phyloP scores from a whole-genome alignment of 2,797 vertebrate genomes.

The Hydrolagus colliei region DNA sequence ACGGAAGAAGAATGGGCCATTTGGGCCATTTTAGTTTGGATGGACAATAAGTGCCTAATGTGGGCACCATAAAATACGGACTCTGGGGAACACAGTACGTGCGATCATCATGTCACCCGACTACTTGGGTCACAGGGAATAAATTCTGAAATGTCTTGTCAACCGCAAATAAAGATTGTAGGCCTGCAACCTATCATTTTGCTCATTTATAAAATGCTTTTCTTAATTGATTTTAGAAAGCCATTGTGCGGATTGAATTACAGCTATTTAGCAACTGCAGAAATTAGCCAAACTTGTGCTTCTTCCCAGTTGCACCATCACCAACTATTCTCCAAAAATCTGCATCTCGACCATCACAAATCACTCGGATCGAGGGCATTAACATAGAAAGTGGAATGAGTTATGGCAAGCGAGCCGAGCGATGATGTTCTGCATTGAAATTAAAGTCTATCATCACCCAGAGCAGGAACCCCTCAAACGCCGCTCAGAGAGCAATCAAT shows the following conservation, averaged over 20 bases:
- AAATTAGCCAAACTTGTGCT: conserved; percentile 20
- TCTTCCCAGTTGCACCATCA: not conserved
- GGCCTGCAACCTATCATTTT: not conserved
- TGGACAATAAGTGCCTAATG: too few species aligned
- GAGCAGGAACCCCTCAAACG: not conserved
- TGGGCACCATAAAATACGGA: not conserved
- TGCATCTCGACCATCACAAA: not conserved
- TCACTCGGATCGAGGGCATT: conserved; percentile 10
- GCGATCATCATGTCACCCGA: not conserved
- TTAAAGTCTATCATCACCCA: not conserved
- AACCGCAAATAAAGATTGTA: not conserved
- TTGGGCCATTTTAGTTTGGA: too few species aligned
- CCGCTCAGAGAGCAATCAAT: conserved; percentile 3
- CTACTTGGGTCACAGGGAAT: not conserved
- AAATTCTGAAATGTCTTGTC: not conserved
- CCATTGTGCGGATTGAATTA: conserved; percentile 18
- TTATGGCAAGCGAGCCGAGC: not conserved
- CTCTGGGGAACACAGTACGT: not conserved
- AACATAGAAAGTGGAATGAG: conserved; percentile 21
- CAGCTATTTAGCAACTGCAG: conserved; percentile 5
- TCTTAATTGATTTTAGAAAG: conserved; percentile 31
- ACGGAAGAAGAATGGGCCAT: too few species aligned
- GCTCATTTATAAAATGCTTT: conserved; percentile 21
- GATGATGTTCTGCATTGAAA: conserved; percentile 16
- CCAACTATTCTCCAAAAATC: conserved; percentile 8